Base-by-base conservation (phyloP, 2,113 vertebrate genomes). In the Theristicus caerulescens region DNA sequence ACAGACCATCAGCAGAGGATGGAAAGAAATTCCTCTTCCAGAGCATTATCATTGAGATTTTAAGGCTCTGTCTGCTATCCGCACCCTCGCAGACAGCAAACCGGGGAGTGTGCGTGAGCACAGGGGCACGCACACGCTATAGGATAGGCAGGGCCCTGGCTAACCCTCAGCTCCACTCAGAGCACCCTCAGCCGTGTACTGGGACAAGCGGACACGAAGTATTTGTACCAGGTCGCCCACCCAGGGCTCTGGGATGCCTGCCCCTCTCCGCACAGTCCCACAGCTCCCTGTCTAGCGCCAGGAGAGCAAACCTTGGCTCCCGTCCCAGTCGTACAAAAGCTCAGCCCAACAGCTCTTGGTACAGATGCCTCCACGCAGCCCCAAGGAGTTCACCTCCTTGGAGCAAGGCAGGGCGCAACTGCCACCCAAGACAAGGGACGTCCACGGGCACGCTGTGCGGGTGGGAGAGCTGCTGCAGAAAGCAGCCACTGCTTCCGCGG, bases 391-490 rank as follows among this genome's bases (percentile, higher is more conserved):
- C 58, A 71, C 2, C 29, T 44, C 66, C 44, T 42, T 27, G 40
- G 18, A 72, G 57, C 31, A 57, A 64, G 20, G 88, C 74, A 76
- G 42, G 27, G 26, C 5, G 8, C 40, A 57, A 42, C 44, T 32
- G 5, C 3, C 26, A 58, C 13, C 31, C 24, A 36, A 57, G n/a
- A 32, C 31, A 67, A 64, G 44, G 54, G n/a, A 59, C 16, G 66
- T 21, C 61, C 66, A 66, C 0, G 1, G 14, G 17, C 21, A 49
- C 0, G 1, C 38, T 26, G 9, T 21, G 54, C 0, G 1, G 16
- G 26, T 7, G 21, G 49, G 15, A 47, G 15, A 42, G 38, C 32
- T 73, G 67, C 84, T 69, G 76, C 38, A 42, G 65, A 74, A 73
- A 65, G 86, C 49, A 52, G 82, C 55, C 42, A 52, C 40, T 27